A percentile compares a stretch with the other conserved stretches of the same genome.
Evolutionary conservation across 2,888 invertebrate genomes (phyloP).

Genomic region (Mycalesis mineus): DNA sequence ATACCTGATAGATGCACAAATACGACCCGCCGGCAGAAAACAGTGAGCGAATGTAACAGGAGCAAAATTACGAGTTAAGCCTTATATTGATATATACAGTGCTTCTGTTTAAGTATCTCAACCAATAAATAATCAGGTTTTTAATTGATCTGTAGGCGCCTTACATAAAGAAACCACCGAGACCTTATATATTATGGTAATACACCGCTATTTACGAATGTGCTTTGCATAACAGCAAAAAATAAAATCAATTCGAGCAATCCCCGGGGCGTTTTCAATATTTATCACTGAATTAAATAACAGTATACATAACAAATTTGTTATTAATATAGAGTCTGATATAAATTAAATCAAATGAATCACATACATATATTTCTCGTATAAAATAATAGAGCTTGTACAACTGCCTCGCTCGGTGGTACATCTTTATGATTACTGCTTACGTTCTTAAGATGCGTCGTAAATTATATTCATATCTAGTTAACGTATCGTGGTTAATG

Average conservation of each 20-base stretch:
- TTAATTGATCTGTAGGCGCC: slow-evolving; percentile 6
- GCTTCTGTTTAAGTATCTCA: not conserved
- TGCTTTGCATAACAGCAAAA: slow-evolving; percentile 1
- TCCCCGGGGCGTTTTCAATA: slow-evolving; percentile 3
- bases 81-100: not conserved
- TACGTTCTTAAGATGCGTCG: slow-evolving; percentile 25
- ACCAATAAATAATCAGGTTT: slow-evolving; percentile 3
- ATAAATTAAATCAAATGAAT: slow-evolving; percentile 14
- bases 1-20: not conserved
- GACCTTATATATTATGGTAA: slow-evolving; percentile 6
- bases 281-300: slow-evolving; percentile 10
- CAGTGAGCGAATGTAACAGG: not conserved
- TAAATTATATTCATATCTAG: slow-evolving; percentile 25
- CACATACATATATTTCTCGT: slow-evolving; percentile 15
- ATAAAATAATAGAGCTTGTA: slow-evolving; percentile 24
- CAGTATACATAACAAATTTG: slow-evolving; percentile 6
- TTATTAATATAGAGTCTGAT: slow-evolving; percentile 2
- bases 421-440: slow-evolving; percentile 30
- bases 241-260: slow-evolving; percentile 5
- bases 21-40: not conserved
- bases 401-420: slow-evolving; percentile 11
- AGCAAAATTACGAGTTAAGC: not conserved
- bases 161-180: not conserved
- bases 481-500: slow-evolving; percentile 24
- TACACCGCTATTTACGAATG: slow-evolving; percentile 1